Evolutionary conservation across 1,140 invertebrate species (phyloP), one percentile per base, ranked within the genome.

Genomic region (Aphaenogaster ashmeadi): DNA sequence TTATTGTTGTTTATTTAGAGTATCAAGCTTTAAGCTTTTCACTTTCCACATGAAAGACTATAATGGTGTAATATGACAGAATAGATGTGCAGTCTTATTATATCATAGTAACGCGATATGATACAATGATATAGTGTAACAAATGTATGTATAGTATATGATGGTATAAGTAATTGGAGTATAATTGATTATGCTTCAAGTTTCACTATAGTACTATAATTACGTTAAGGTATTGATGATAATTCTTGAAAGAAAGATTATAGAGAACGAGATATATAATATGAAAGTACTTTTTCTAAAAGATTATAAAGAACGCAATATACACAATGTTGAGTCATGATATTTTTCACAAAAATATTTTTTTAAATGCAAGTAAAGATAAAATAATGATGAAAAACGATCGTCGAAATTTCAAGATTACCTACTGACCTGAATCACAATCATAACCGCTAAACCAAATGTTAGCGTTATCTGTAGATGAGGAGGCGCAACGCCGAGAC

Each of bases 361-460:
- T 41, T 33, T 11, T 0, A 56, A 64, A 33, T 18, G 5, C 15
- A 15, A 2, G 3, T 33, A 38, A 67, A 38, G n/a, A 41, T 18
- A n/a, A 8, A n/a, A 2, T 52, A n/a, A 36, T 50, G 18, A 11
- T 47, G 9, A 2, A 6, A 27, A 47, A 47, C 6, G 18, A 15
- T 38, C 8, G n/a, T 11, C 18, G 3, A 44, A 27, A n/a, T 33
- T 66, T 36, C 21, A 56, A 36, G 58, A 44, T 8, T 36, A 13
- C 21, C 74, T n/a, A 94, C 92, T 94, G 90, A 97, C 96, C 96
- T 97, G 96, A 71, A 97, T 96, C 52, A 97, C 95, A 21, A 97
- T 95, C 91, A 97, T 96, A 54, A 98, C 97, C 15, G 96, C 95
- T n/a, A 98, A 94, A 33, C 97, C 97, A 93, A 98, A 98, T 15